phyloP scores from a whole-genome alignment of 2,797 vertebrate genomes.

The Myotis pilosus region DNA sequence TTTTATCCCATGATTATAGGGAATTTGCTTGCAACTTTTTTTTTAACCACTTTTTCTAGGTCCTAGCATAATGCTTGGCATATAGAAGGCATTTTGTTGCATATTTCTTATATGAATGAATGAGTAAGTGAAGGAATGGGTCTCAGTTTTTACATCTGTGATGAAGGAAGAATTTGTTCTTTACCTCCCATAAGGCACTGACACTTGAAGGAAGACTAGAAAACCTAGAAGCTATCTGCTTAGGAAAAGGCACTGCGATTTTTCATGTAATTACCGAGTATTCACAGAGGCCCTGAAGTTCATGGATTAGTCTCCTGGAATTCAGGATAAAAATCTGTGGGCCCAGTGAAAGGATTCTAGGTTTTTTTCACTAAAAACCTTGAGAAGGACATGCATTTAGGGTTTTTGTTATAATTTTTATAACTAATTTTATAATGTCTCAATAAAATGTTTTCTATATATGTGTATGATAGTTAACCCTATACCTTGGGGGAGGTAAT shows the following conservation, averaged over 20 bases:
- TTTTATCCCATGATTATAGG: not conserved
- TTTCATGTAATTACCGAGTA: not conserved
- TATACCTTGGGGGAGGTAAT: not conserved
- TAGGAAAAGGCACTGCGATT: not conserved
- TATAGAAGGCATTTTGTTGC: not conserved
- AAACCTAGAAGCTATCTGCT: not conserved
- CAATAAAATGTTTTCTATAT: not conserved
- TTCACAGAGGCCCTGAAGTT: not conserved
- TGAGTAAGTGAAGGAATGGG: not conserved
- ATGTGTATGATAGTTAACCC: not conserved
- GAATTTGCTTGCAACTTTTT: not conserved
- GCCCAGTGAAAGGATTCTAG: not conserved
- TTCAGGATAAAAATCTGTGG: not conserved
- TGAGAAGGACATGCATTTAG: not conserved
- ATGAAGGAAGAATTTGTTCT: not conserved
- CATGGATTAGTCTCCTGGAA: not conserved
- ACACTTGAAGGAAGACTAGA: not conserved
- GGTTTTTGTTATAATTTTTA: not conserved
- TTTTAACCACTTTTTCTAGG: not conserved
- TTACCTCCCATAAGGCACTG: not conserved
- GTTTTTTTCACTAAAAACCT: not conserved
- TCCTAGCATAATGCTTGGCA: not conserved
- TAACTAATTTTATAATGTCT: not conserved
- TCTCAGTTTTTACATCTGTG: not conserved
- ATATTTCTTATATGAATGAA: not conserved